Evolutionary conservation across 2,113 vertebrate species (phyloP), one percentile per base, ranked within the genome.

Genomic region (Cygnus buccinator): DNA sequence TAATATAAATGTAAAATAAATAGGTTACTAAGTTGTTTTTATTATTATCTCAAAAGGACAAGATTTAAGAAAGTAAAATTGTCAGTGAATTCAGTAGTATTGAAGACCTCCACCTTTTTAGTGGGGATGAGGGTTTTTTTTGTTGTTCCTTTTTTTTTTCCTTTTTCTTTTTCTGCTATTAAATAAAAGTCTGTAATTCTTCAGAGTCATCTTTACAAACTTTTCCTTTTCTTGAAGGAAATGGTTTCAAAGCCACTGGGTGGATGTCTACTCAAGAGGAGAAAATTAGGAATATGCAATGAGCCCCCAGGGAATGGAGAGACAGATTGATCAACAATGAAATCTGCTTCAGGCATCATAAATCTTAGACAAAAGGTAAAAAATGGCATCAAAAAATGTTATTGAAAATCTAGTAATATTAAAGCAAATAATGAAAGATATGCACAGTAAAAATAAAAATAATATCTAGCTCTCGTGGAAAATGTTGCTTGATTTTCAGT

Each of bases 211-310:
- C 26, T 75, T 82, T 46, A 65, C 19, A 91, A 87, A 91, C 41
- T 84, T 89, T 3, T 43, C 8, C 13, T 78, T 94, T 84, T 84
- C 84, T 91, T 90, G 43, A 29, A 90, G 88, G 48, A 96, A 94
- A 79, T 52, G 6, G 1, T 57, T 78, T 85, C 43, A 71, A 62
- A 75, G 16, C 31, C 77, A 22, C 46, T 48, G 25, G 5, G 1
- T 68, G 15, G 89, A 68, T n/a, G 58, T n/a, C 13, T 76, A 13
- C 39, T 85, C 33, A 76, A 61, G 57, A 66, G 59, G 70, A 87
- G 37, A 89, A 26, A 33, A 57, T 43, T 41, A 63, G n/a, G 54
- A 23, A 50, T 57, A 80, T 39, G 4, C 61, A 72, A 33, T 72
- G 28, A 87, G 12, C 41, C 20, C 44, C 14, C 26, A 54, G 20